Evolutionary conservation across 2,113 vertebrate species (phyloP), one percentile per base, ranked within the genome.

Genomic region (Percina caprodes): DNA sequence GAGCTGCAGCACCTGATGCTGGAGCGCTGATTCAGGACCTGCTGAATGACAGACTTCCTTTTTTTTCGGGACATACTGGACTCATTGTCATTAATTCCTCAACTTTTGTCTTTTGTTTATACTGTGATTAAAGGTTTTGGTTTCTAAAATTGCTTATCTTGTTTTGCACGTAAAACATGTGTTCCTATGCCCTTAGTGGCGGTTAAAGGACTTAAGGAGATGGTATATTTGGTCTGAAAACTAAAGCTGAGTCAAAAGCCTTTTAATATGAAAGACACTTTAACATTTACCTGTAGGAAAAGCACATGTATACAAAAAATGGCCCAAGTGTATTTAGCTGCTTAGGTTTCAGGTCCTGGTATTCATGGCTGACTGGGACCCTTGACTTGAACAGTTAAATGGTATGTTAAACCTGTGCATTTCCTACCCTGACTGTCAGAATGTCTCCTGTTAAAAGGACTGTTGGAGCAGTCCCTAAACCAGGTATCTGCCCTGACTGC

Each of bases 101-200:
- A 86, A 86, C 88, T 90, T 92, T 88, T 86, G 78, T 86, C 83
- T 21, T 82, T 89, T 94, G 91, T 93, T 93, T 74, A 86, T 92
- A 86, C 86, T 88, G 30, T 87, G 90, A 95, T 93, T 94, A 94
- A 95, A 93, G 68, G 79, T 91, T 95, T 92, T 89, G 86, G 84
- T 93, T 93, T 82, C 69, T 73, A 85, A 85, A 12, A 8, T 26
- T n/a, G 4, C 1, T 56, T 0, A 2, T 10, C 2, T 24, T 49
- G 19, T 14, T n/a, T 46, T 24, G 6, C 12, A 39, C 51, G 23
- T 3, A 21, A 46, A 58, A 11, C 21, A 4, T 0, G 14, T 8
- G 6, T 10, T 48, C 1, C 0, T 30, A 5, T 11, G 8, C 9
- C 0, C 23, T 11, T n/a, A n/a, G 24, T 48, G 15, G n/a, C 45